phyloP scores from a whole-genome alignment of 2,888 invertebrate species.

The Aporophyla nigra region DNA sequence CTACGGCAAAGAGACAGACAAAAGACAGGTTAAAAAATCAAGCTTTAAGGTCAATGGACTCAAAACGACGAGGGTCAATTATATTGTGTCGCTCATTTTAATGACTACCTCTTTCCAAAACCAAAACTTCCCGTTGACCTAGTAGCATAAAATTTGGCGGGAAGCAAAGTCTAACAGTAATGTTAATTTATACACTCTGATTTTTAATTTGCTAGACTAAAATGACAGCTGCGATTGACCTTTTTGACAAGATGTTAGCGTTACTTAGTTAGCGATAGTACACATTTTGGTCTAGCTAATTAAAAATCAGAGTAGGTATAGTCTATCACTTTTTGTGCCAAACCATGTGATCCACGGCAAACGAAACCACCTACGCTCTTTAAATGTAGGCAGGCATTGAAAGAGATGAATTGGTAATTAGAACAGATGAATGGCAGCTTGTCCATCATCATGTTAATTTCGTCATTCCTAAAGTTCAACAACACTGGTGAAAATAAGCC shows the following conservation, averaged over 20 bases:
- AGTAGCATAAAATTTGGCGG: neutral
- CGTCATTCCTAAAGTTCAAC: neutral
- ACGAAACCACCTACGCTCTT: neutral
- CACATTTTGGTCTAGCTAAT: too few species aligned
- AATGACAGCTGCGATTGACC: too few species aligned
- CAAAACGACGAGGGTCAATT: neutral
- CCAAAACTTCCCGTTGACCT: neutral
- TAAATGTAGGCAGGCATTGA: conserved; percentile 1
- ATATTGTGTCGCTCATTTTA: neutral
- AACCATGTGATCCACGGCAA: conserved; percentile 13
- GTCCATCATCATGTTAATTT: conserved; percentile 9
- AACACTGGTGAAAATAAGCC: neutral
- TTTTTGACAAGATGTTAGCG: too few species aligned
- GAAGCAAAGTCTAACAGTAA: too few species aligned
- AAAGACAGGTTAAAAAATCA: neutral
- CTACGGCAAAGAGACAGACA: too few species aligned
- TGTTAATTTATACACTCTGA: neutral
- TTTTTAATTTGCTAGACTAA: too few species aligned
- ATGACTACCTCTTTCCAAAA: neutral
- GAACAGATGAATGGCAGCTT: neutral
- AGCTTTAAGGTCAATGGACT: neutral
- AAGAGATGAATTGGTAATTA: conserved; percentile 9
- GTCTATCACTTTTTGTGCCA: conserved; percentile 14
- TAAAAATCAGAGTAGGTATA: too few species aligned
- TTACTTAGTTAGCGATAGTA: too few species aligned